Evolutionary conservation across 1,140 invertebrate genomes (phyloP), one percentile per base, ranked within the genome.

Genomic region (Apis dorsata): DNA sequence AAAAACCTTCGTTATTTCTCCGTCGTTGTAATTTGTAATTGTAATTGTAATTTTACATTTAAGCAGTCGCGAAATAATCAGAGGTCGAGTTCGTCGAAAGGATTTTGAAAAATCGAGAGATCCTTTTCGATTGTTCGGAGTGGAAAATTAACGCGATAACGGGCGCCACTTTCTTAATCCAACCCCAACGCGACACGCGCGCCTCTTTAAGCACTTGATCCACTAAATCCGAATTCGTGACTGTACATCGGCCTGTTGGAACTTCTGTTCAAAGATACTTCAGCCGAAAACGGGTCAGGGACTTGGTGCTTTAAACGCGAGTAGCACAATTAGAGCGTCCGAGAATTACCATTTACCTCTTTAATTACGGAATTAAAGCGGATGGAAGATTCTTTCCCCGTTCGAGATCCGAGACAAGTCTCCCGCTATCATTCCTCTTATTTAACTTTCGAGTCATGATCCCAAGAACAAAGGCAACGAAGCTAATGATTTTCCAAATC

Each of bases 331-430:
- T 77, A 74, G 73, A 65, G 55, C 80, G 49, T 77, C 65, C 65
- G 65, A 77, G 74, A 74, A 82, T 82, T 82, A 77, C 80, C 80
- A 82, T 77, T 82, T 82, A 82, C 80, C 80, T 69, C 80, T 82
- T 82, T 82, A 82, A 82, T 77, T 77, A 82, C 80, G 70, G 80
- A 77, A 82, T 77, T 82, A 82, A 82, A 82, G 80, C 55, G 28
- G 80, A 82, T 53, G 65, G 74, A 15, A 51, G n/a, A 77, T 69
- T 76, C 73, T 77, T 81, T 53, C 79, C 13, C 51, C 11, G 21
- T 44, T 44, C 21, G 21, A 34, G n/a, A 55, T 51, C 60, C 80
- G 10, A 9, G 44, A n/a, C 10, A 57, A 28, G 15, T 34, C 13
- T 13, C 8, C 21, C n/a, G 19, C 24, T 3, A 9, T 24, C 10